A percentile compares a stretch with the other conserved stretches of the same genome.
phyloP scores from a whole-genome alignment of 2,797 vertebrate species.

The Coluber constrictor region DNA sequence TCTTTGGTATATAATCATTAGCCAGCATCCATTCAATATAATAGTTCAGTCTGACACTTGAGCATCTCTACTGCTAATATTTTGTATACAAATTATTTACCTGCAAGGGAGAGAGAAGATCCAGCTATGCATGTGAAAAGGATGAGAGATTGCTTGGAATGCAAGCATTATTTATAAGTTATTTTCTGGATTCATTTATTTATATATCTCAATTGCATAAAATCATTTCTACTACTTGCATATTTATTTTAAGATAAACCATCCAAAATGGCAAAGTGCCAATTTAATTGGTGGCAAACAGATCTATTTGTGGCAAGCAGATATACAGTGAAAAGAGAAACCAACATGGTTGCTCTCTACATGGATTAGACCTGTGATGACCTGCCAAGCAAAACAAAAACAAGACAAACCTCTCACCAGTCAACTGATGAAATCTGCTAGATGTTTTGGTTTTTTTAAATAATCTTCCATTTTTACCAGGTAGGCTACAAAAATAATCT shows the following conservation, averaged over 20 bases:
- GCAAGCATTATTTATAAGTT: neutral
- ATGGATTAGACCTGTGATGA: neutral
- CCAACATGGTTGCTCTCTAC: neutral
- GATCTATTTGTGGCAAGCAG: neutral
- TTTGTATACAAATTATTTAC: slow-evolving; percentile 22
- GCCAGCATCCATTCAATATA: neutral
- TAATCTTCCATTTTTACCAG: neutral
- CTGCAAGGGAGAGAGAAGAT: neutral
- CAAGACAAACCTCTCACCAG: neutral
- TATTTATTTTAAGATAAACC: neutral
- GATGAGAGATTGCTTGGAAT: slow-evolving; percentile 2
- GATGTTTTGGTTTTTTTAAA: neutral
- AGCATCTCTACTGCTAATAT: neutral
- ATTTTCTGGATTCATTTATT: slow-evolving; percentile 16
- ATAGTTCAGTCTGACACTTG: neutral
- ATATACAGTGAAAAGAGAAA: neutral
- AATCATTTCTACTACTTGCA: slow-evolving; percentile 1
- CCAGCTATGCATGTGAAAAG: slow-evolving; percentile 36
- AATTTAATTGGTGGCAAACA: neutral
- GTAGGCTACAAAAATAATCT: neutral
- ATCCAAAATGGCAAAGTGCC: neutral
- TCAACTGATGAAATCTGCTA: neutral
- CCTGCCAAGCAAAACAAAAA: neutral
- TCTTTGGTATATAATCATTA: neutral
- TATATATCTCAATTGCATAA: slow-evolving; percentile 8